Percentiles rank a stretch among this genome's conserved stretches.
phyloP scores from a whole-genome alignment of 2,797 vertebrate species.

The Amblyraja radiata region DNA sequence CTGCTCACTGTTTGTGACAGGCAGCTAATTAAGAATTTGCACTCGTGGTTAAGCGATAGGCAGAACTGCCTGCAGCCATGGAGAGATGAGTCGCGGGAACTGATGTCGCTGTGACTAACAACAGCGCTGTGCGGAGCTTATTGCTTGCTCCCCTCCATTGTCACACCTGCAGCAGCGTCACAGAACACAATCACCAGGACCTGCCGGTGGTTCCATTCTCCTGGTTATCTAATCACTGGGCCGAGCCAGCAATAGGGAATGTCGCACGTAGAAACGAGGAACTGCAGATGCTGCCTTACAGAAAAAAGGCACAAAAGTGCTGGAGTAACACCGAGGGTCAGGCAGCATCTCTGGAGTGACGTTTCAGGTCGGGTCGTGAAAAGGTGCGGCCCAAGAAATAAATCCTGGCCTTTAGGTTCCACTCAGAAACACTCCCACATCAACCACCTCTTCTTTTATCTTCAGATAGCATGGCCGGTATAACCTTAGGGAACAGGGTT shows the following conservation, averaged over 20 bases:
- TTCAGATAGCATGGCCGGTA: no score
- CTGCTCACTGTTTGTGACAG: constrained; percentile 1
- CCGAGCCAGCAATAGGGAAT: not conserved
- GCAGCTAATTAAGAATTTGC: constrained; percentile 28
- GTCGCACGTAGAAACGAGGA: no score
- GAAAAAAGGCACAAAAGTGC: no score
- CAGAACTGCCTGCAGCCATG: constrained; percentile 21
- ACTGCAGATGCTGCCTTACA: no score
- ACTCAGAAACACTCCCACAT: not conserved
- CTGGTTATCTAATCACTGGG: not conserved
- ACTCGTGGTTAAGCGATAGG: not conserved
- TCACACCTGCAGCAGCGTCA: not conserved
- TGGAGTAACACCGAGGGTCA: no score
- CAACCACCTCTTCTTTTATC: no score
- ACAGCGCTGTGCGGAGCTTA: not conserved
- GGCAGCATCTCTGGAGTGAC: no score
- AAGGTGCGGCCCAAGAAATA: not conserved
- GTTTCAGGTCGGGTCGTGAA: no score
- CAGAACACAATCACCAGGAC: not conserved
- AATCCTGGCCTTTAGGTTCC: not conserved
- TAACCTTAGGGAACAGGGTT: no score
- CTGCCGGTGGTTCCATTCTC: not conserved
- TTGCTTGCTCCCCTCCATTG: not conserved
- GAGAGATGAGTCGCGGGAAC: not conserved
- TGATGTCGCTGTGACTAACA: not conserved